These are phyloP conservation scores for Ardeotis arabs DNA, from an alignment of 2,113 vertebrate genomes.

Conservation along the genomic window DNA sequence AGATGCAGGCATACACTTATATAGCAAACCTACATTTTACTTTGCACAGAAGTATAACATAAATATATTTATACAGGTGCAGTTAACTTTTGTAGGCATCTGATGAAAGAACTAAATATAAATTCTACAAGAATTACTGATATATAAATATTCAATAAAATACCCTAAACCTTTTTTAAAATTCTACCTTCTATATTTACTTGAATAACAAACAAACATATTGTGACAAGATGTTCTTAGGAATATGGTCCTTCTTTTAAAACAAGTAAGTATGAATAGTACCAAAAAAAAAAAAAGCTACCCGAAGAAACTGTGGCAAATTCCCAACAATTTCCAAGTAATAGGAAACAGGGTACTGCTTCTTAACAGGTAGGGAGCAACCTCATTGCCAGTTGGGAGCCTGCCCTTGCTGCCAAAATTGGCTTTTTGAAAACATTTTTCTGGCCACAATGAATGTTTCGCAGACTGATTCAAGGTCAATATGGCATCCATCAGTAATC, in stretches of 20 bases:
- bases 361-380: background rate
- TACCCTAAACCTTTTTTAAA: background rate
- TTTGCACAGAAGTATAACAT: background rate
- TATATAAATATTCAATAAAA: background rate
- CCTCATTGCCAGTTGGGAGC: background rate
- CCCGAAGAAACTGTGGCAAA: background rate
- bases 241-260: background rate
- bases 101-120: background rate
- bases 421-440: slow-evolving; percentile 11
- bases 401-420: background rate
- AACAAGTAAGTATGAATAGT: background rate
- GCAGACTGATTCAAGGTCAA: background rate
- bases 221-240: background rate
- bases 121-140: background rate
- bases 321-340: background rate
- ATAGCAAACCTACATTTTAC: background rate
- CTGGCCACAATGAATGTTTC: background rate
- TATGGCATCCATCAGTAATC: background rate
- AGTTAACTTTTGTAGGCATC: background rate
- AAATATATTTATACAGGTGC: background rate
- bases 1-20: background rate
- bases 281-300: background rate
- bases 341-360: background rate
- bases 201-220: background rate
- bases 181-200: background rate